A percentile compares a stretch with the other conserved stretches of the same genome.
These are phyloP conservation scores for Neomonachus schauinslandi DNA, from an alignment of 2,113 vertebrate species.

Conservation along the genomic window DNA sequence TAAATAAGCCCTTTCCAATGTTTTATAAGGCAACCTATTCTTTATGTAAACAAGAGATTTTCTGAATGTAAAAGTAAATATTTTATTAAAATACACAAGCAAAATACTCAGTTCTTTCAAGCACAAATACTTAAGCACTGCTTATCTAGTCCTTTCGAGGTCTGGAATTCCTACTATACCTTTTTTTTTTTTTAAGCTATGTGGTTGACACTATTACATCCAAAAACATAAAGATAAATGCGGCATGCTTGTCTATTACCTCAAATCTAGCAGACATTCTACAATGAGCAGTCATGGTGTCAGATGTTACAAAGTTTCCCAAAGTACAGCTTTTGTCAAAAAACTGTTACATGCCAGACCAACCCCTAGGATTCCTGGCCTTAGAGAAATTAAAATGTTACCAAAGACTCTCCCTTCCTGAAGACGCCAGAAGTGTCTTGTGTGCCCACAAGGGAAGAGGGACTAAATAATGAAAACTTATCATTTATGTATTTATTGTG, in stretches of 20 bases:
- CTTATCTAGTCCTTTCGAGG: constrained; percentile 75
- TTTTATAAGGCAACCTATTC: constrained; percentile 62
- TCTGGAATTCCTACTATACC: constrained; percentile 60
- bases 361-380: background rate
- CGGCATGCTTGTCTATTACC: constrained; percentile 17
- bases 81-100: constrained; percentile 82
- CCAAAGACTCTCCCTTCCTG: constrained; percentile 36
- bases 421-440: background rate
- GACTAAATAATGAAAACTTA: background rate
- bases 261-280: constrained; percentile 46
- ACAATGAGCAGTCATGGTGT: constrained; percentile 21
- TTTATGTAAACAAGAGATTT: constrained; percentile 77
- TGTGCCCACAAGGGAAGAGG: background rate
- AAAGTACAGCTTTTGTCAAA: constrained; percentile 62
- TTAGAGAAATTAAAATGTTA: constrained; percentile 28
- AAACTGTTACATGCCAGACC: background rate
- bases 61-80: constrained; percentile 78
- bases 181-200: constrained; percentile 66
- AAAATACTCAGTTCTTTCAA: constrained; percentile 81
- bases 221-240: constrained; percentile 62
- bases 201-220: constrained; percentile 54
- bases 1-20: constrained; percentile 64
- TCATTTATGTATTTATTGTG: background rate
- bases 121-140: constrained; percentile 74
- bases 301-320: constrained; percentile 65